Base-by-base conservation (phyloP, 1,140 invertebrate genomes). In the Euschistus heros region DNA sequence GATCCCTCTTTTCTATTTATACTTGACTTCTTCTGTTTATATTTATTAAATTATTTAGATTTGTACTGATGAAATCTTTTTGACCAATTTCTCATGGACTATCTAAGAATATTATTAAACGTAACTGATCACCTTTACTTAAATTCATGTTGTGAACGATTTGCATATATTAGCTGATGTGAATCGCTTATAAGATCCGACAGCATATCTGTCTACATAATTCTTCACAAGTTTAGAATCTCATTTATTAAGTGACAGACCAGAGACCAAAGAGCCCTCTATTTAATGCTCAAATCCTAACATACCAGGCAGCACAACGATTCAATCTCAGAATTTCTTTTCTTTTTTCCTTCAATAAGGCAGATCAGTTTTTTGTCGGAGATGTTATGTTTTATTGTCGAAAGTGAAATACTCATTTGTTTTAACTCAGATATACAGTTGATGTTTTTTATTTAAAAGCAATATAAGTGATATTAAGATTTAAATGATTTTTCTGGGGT, bases 201-300 rank as follows among this genome's bases (percentile, higher is more conserved):
- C 50, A 22, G 18, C 24, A 7, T 54, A 20, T 54, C 50, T 54
- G 24, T 54, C 50, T 54, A 22, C 24, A 54, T 54, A 26, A n/a
- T 27, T 59, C 30, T 42, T 33, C n/a, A 42, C 15, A 33, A 61
- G 30, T 54, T 54, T 54, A 64, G 50, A 54, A 64, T 64, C 46
- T 64, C 63, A 54, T 64, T 64, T 64, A 30, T 54, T 54, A 55
- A 26, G 63, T 64, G 63, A 44, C 63, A 64, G 18, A 30, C 63
- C 50, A 22, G 37, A 64, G 47, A 64, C 63, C 63, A 64, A 64
- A 64, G 63, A 64, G 26, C 46, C 63, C 63, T 22, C 46, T 64
- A 64, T 54, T 64, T 64, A 52, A 64, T 64, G 63, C 63, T 64
- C 63, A 64, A 64, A 42, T 13, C 24, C 42, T 44, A 63, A 59